Conservation (phyloP, 2,888 invertebrate species). For the Conus canariensis region DNA sequence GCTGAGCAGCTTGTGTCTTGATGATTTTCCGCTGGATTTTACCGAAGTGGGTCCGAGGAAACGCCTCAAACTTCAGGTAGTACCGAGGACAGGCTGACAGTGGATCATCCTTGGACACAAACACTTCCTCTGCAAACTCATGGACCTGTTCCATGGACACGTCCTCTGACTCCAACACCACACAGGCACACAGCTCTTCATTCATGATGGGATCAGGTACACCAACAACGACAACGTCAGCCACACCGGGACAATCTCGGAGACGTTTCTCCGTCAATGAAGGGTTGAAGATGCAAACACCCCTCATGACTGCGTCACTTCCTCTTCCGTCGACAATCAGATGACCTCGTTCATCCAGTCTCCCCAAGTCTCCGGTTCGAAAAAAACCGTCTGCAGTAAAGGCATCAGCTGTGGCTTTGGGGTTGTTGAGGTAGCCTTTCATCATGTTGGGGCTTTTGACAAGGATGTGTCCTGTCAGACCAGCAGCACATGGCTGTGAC, state of each 20-base stretch:
- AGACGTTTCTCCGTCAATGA: slow-evolving; percentile 38
- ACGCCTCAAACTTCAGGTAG: slow-evolving; percentile 26
- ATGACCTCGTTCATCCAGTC: slow-evolving; percentile 24
- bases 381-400: slow-evolving; percentile 37
- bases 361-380: slow-evolving; percentile 36
- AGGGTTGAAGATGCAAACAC: slow-evolving; percentile 40
- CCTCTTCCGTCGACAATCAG: slow-evolving; percentile 34
- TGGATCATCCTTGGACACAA: slow-evolving; percentile 2
- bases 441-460: slow-evolving; percentile 10
- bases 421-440: slow-evolving; percentile 22
- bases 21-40: slow-evolving; percentile 20
- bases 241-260: slow-evolving; percentile 24
- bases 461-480: slow-evolving; percentile 17
- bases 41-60: neutral
- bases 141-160: slow-evolving; percentile 30
- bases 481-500: neutral
- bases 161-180: slow-evolving; percentile 14
- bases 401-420: slow-evolving; percentile 26
- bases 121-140: slow-evolving; percentile 21
- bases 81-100: slow-evolving; percentile 27
- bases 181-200: slow-evolving; percentile 43
- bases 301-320: slow-evolving; percentile 42
- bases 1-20: slow-evolving; percentile 10
- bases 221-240: slow-evolving; percentile 35
- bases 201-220: slow-evolving; percentile 37